Conservation (phyloP, 2,888 invertebrate species). For the Melinaea marsaeus region DNA sequence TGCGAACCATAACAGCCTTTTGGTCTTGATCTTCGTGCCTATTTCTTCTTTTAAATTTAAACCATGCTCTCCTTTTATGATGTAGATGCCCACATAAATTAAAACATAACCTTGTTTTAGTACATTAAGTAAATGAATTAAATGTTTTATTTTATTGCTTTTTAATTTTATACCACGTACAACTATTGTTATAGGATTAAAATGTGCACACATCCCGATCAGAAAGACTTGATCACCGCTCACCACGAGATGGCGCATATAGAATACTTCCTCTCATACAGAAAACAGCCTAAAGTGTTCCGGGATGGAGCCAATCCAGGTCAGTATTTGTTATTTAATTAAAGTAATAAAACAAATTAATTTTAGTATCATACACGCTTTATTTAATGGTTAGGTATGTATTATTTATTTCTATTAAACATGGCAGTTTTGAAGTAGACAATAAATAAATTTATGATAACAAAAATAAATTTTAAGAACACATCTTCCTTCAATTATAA, state of each 20-base stretch:
- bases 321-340: conserved; percentile 44
- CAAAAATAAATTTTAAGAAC: conserved; percentile 16
- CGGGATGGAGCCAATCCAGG: conserved; percentile 96
- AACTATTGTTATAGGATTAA: conserved; percentile 82
- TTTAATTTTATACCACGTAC: too few species aligned
- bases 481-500: neutral
- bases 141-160: too few species aligned
- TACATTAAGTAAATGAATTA: too few species aligned
- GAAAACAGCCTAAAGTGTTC: conserved; percentile 89
- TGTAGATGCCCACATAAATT: too few species aligned
- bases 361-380: neutral
- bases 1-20: too few species aligned
- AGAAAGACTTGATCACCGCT: conserved; percentile 90
- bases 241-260: conserved; percentile 96
- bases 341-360: neutral
- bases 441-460: conserved; percentile 11
- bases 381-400: neutral
- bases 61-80: too few species aligned
- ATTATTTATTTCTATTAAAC: neutral
- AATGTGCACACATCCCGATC: conserved; percentile 90
- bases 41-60: too few species aligned
- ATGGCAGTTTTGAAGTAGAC: conserved; percentile 19
- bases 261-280: conserved; percentile 91
- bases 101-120: too few species aligned
- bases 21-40: too few species aligned